Evolutionary conservation across 2,888 invertebrate species (phyloP).

Genomic region (Rotaria magnacalcarata): DNA sequence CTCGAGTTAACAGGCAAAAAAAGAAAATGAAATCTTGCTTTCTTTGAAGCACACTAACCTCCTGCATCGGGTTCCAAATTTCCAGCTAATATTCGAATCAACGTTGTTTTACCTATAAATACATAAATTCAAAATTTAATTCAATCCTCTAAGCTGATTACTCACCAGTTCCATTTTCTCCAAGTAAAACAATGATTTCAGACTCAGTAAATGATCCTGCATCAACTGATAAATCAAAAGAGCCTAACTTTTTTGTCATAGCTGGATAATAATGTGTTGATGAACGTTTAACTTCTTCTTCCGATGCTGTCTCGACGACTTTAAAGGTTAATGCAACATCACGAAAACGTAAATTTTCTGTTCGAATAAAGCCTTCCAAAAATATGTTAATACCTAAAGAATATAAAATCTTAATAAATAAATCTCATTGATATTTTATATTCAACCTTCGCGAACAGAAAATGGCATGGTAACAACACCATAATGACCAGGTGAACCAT

Average conservation of each 20-base stretch:
- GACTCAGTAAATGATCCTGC: constrained; percentile 96
- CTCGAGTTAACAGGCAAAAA: neutral
- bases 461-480: constrained; percentile 99
- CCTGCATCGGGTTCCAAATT: constrained; percentile 82
- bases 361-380: constrained; percentile 96
- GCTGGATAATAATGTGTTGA: constrained; percentile 89
- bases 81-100: constrained; percentile 95
- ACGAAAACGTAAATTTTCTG: constrained; percentile 94
- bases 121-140: neutral
- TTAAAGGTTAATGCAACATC: constrained; percentile 94
- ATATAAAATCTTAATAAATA: constrained; percentile 22
- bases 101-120: constrained; percentile 76
- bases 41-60: constrained; percentile 58
- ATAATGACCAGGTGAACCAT: constrained; percentile 96
- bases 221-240: constrained; percentile 73
- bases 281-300: constrained; percentile 85
- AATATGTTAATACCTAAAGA: constrained; percentile 86
- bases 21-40: no score
- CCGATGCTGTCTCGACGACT: constrained; percentile 86
- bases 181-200: constrained; percentile 89
- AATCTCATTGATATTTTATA: neutral
- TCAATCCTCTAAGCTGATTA: no score
- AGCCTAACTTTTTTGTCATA: constrained; percentile 70
- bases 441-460: constrained; percentile 88
- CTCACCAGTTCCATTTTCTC: constrained; percentile 89